These are phyloP conservation scores for Pluvialis apricaria DNA, from an alignment of 2,113 vertebrate genomes.

Conservation along the genomic window DNA sequence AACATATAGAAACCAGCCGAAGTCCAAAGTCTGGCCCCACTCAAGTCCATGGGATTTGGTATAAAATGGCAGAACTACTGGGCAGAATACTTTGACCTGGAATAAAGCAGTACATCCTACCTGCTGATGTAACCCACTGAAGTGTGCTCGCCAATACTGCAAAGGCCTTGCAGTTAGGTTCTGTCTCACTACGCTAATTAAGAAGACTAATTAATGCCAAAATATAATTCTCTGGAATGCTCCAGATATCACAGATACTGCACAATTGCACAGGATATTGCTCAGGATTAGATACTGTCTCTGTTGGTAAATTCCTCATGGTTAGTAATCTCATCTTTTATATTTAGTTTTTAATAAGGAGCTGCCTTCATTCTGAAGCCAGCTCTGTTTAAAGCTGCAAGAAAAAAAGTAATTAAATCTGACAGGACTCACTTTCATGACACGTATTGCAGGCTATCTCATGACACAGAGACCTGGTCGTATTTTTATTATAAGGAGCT, in stretches of 20 bases:
- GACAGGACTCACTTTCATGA: constrained; percentile 42
- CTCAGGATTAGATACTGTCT: constrained; percentile 52
- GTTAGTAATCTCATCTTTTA: constrained; percentile 44
- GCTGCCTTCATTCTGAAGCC: constrained; percentile 41
- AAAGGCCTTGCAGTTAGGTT: not conserved
- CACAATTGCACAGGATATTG: constrained; percentile 53
- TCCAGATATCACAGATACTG: constrained; percentile 30
- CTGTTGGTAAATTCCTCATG: constrained; percentile 37
- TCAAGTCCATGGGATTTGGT: not conserved
- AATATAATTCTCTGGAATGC: constrained; percentile 34
- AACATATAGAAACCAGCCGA: not conserved
- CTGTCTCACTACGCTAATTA: not conserved
- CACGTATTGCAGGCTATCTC: constrained; percentile 40
- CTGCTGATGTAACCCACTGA: not conserved
- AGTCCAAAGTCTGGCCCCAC: not conserved
- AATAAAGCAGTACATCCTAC: not conserved
- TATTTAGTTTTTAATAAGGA: constrained; percentile 35
- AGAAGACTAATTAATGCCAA: constrained; percentile 15
- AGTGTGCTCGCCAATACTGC: not conserved
- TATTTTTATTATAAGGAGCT: constrained; percentile 48
- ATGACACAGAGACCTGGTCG: constrained; percentile 18
- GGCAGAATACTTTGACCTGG: not conserved
- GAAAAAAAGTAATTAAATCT: constrained; percentile 44
- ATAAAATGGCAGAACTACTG: constrained; percentile 1
- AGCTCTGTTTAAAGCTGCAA: constrained; percentile 32